Base-by-base conservation (phyloP, 1,140 invertebrate genomes). In the Trachymyrmex septentrionalis region DNA sequence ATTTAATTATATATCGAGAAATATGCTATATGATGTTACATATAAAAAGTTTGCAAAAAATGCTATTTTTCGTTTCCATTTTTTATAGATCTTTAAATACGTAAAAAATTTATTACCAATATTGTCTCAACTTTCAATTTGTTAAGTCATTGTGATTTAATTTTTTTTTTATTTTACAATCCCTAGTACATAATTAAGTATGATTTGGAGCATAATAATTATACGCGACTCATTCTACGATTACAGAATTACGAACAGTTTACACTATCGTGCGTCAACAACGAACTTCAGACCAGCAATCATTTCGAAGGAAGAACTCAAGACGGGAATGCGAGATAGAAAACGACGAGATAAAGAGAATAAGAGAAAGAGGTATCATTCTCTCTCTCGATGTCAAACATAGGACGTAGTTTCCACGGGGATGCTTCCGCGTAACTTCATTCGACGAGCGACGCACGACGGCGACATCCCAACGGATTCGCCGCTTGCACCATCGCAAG, bases 391-490 rank as follows among this genome's bases (percentile, higher is more conserved):
- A 34, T 53, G 27, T n/a, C n/a, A n/a, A 66, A 53, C 44, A 34
- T 16, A 55, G 77, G 38, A 24, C 7, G 38, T 53, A 48, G 53
- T 71, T 86, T 81, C 72, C 84, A n/a, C 55, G 38, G 48, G 44
- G 27, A 24, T 63, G 50, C 78, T 71, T 66, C 55, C 64, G 59
- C 50, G 69, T 84, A 84, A 86, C 78, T 86, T 82, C 53, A 80
- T 67, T 63, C 84, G 61, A 10, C 76, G 61, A 86, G 55, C 80
- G 44, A 63, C 24, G 77, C 34, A 7, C 34, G 34, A 38, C 34
- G 34, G 34, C 34, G 34, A 9, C 34, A 38, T 81, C 76, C 85
- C 85, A 30, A 69, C 1, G 85, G 85, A 66, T 76, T 63, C 24
- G 82, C 73, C 14, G 27, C 72, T 50, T 34, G 44, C 72, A 30